Evolutionary conservation across 2,888 invertebrate species (phyloP), one percentile per base, ranked within the genome.

Genomic region (Heliconius ismenius): DNA sequence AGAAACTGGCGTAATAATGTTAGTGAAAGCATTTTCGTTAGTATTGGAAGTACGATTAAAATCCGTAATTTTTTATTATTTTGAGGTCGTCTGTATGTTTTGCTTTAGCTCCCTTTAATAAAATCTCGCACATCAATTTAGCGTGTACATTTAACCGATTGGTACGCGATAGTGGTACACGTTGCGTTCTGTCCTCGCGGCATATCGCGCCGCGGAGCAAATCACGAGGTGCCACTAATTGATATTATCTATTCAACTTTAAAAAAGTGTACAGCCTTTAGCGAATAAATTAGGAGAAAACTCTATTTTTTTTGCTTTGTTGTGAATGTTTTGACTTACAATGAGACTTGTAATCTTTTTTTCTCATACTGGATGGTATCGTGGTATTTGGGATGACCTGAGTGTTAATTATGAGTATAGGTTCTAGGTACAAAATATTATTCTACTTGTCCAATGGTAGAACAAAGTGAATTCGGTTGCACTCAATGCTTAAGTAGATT

Each of bases 141-240:
- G 85, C 81, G 87, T 81, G 80, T 79, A 68, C 76, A 72, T 63
- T 78, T 80, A 78, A 79, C 81, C 84, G 90, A 90, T 89, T 80
- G 80, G 82, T 79, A 74, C 78, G 81, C 84, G 91, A 91, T 91
- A 90, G 84, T 83, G 84, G 83, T 87, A 88, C 90, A 89, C 77
- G 86, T 83, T 86, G 86, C 86, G 86, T 85, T 84, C 82, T 82
- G 82, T 84, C 82, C 83, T 81, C 82, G 83, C 83, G 82, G 83
- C 86, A 84, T 83, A 88, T 87, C 88, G 88, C 87, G 86, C 85
- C 83, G 84, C 84, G 83, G 85, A 84, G 85, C 86, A 84, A 86
- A 87, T 88, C 89, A 85, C 87, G 84, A 84, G 83, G 82, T 83
- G 83, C 86, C 84, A 84, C 89, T 91, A 90, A 91, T 91, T 90